These are phyloP conservation scores for Staurois parvus DNA, from an alignment of 2,797 vertebrate species.

Conservation along the genomic window DNA sequence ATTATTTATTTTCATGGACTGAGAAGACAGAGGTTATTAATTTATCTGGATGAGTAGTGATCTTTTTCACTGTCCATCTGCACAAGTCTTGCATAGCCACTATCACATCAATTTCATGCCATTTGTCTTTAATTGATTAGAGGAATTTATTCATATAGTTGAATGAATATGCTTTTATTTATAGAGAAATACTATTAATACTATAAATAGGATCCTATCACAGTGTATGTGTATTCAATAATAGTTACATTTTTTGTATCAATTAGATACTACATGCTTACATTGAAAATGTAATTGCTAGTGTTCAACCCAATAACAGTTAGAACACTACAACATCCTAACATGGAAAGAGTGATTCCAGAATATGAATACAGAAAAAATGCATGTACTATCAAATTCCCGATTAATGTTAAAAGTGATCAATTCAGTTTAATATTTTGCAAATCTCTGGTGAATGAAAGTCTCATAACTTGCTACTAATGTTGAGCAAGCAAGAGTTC, in stretches of 20 bases:
- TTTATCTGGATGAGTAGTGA: too few relatives aligned
- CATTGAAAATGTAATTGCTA: too few relatives aligned
- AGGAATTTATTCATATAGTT: too few relatives aligned
- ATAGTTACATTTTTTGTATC: neutral
- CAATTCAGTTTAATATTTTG: conserved; percentile 17
- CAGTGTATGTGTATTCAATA: neutral
- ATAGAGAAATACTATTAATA: too few relatives aligned
- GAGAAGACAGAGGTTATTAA: too few relatives aligned
- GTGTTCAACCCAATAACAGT: neutral
- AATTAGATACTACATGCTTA: neutral
- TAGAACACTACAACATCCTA: neutral
- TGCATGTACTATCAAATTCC: neutral
- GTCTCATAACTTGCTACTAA: conserved; percentile 27
- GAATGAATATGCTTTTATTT: too few relatives aligned
- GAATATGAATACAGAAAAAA: neutral
- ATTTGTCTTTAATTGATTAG: too few relatives aligned
- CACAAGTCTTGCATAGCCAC: too few relatives aligned
- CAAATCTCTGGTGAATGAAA: neutral
- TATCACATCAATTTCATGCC: too few relatives aligned
- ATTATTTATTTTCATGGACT: too few relatives aligned
- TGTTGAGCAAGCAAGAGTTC: conserved; percentile 13
- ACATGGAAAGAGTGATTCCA: too few relatives aligned
- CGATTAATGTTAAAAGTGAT: conserved; percentile 7
- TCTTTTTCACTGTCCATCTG: too few relatives aligned
- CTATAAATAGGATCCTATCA: neutral